These are phyloP conservation scores for Datnioides undecimradiatus DNA, from an alignment of 2,113 vertebrate species.

Conservation along the genomic window DNA sequence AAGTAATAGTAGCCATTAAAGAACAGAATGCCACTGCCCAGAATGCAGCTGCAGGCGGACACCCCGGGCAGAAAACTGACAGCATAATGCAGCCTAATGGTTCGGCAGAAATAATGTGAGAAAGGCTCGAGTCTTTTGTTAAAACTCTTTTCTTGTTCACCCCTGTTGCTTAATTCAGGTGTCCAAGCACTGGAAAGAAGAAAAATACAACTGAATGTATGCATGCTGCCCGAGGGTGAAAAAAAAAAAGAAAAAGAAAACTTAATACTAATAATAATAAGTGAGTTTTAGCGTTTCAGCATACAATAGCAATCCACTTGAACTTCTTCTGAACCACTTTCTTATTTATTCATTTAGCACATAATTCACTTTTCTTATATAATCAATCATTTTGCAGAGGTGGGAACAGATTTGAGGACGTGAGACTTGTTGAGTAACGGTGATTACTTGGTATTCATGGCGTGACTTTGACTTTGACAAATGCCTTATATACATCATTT, in stretches of 20 bases:
- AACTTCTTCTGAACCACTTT: neutral
- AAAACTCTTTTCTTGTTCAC: neutral
- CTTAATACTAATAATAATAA: too few relatives aligned
- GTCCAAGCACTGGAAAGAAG: neutral
- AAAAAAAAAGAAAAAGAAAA: too few relatives aligned
- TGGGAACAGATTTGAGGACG: too few relatives aligned
- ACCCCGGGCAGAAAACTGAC: constrained; percentile 23
- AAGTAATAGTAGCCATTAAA: constrained; percentile 40
- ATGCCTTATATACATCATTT: too few relatives aligned
- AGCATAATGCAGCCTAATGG: constrained; percentile 20
- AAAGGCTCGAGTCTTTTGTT: constrained; percentile 24
- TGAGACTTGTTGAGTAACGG: too few relatives aligned
- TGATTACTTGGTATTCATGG: too few relatives aligned
- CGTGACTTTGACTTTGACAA: too few relatives aligned
- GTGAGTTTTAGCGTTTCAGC: too few relatives aligned
- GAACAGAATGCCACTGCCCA: neutral
- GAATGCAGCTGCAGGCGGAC: constrained; percentile 13
- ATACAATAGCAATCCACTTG: neutral
- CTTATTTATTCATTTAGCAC: neutral
- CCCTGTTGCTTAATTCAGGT: neutral
- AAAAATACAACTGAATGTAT: neutral
- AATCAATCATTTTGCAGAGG: too few relatives aligned
- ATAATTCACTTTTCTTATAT: neutral
- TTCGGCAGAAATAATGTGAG: neutral
- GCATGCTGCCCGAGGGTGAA: neutral